Percentiles rank a stretch among this genome's conserved stretches.
Conservation (phyloP, 2,888 invertebrate genomes). For the Calephelis perditalis region DNA sequence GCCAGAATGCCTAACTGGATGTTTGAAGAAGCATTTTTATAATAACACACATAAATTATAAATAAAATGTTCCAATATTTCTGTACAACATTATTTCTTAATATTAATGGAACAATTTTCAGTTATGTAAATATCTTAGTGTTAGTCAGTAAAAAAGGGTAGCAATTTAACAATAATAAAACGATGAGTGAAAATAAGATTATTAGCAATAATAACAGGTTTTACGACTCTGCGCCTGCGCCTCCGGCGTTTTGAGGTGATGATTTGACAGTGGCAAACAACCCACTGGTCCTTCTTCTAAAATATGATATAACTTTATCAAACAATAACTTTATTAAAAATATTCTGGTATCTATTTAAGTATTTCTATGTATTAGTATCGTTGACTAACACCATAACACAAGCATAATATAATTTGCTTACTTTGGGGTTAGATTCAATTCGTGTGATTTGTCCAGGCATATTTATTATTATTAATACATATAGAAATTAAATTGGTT, state of each 20-base stretch:
- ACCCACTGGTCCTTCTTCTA: conserved; percentile 42
- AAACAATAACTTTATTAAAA: too few relatives aligned
- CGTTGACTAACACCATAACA: too few relatives aligned
- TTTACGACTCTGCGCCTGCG: conserved; percentile 60
- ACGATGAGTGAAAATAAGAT: conserved; percentile 35
- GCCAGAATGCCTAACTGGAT: conserved; percentile 48
- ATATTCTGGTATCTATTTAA: too few relatives aligned
- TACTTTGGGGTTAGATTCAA: too few relatives aligned
- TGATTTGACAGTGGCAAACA: conserved; percentile 38
- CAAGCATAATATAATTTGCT: too few relatives aligned
- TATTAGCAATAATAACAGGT: conserved; percentile 73
- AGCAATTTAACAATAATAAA: conserved; percentile 17
- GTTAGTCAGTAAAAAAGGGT: conserved; percentile 10
- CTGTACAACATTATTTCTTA: conserved; percentile 12
- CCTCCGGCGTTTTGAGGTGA: conserved; percentile 56
- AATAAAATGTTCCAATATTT: background rate
- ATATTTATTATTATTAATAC: too few relatives aligned
- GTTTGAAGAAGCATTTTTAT: conserved; percentile 12
- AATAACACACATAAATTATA: background rate
- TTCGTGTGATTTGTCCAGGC: too few relatives aligned
- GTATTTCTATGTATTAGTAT: too few relatives aligned
- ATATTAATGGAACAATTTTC: conserved; percentile 1
- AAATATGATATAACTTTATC: too few relatives aligned
- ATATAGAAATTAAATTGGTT: too few relatives aligned
- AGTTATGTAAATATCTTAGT: conserved; percentile 13